Conservation (phyloP, 2,888 invertebrate species). For the Drosophila borealis region DNA sequence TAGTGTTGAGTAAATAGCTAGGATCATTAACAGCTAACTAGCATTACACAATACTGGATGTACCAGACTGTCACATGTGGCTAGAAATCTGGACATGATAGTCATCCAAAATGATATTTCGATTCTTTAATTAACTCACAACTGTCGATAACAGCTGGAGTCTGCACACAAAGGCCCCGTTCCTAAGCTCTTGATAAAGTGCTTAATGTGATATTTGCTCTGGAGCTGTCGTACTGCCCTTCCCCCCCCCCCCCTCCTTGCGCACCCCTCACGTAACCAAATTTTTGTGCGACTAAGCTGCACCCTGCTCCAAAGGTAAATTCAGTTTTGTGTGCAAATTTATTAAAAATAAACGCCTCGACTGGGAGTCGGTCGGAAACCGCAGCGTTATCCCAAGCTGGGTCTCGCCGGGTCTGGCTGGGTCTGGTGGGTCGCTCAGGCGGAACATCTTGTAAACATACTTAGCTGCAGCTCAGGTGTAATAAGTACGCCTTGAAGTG, state of each 20-base stretch:
- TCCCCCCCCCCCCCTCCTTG: not conserved
- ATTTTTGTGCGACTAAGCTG: conserved; percentile 1
- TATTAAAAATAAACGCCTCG: conserved; percentile 69
- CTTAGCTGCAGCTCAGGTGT: conserved; percentile 79
- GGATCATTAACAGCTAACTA: not conserved
- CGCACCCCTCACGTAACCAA: not conserved
- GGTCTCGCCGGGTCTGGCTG: conserved; percentile 8
- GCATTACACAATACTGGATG: too few species aligned
- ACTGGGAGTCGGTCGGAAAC: conserved; percentile 3
- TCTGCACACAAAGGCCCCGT: not conserved
- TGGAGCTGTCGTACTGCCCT: not conserved
- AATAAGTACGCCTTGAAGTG: conserved; percentile 76
- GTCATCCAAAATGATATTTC: not conserved
- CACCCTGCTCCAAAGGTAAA: not conserved
- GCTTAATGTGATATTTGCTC: conserved; percentile 8
- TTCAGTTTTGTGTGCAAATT: conserved; percentile 58
- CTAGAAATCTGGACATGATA: not conserved
- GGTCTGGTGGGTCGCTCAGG: conserved; percentile 47
- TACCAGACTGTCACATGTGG: too few species aligned
- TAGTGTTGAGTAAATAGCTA: too few species aligned
- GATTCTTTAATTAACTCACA: not conserved
- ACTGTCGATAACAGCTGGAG: not conserved
- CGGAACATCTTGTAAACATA: conserved; percentile 77
- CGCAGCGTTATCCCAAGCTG: conserved; percentile 20
- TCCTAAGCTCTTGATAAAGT: conserved; percentile 9